A percentile compares a stretch with the other conserved stretches of the same genome.
phyloP scores from a whole-genome alignment of 1,140 invertebrate genomes.

The Piezodorus guildinii region DNA sequence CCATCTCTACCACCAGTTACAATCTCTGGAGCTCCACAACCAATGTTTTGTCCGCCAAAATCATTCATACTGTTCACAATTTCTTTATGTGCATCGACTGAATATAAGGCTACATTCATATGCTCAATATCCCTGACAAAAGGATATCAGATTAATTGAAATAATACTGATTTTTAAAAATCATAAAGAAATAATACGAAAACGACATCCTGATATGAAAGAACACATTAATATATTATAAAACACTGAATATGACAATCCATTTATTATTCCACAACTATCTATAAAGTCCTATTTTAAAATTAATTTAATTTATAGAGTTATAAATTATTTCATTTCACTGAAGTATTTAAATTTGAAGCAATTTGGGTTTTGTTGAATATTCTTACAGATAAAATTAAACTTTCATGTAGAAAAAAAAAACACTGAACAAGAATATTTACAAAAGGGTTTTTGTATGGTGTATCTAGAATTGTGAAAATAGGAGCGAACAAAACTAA shows the following conservation, averaged over 20 bases:
- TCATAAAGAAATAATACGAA: background rate
- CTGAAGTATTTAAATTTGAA: too few relatives aligned
- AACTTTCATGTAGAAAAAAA: too few relatives aligned
- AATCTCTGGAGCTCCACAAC: slow-evolving; percentile 86
- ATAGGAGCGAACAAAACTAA: too few relatives aligned
- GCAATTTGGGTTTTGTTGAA: too few relatives aligned
- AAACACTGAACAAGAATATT: too few relatives aligned
- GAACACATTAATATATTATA: too few relatives aligned
- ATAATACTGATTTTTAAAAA: background rate
- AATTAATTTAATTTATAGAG: background rate
- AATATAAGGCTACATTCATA: slow-evolving; percentile 75
- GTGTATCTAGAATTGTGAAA: too few relatives aligned
- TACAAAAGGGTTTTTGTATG: too few relatives aligned
- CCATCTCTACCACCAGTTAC: slow-evolving; percentile 89
- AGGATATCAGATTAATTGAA: background rate
- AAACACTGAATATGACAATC: background rate
- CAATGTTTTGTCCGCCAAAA: slow-evolving; percentile 66
- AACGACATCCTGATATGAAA: background rate
- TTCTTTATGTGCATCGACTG: slow-evolving; percentile 70
- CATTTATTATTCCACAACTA: background rate
- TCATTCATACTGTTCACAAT: slow-evolving; percentile 91
- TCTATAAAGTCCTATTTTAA: background rate
- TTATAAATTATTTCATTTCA: too few relatives aligned
- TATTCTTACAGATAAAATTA: too few relatives aligned
- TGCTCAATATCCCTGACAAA: slow-evolving; percentile 20